Evolutionary conservation across 1,140 invertebrate genomes (phyloP), one percentile per base, ranked within the genome.

Genomic region (Daktulosphaira vitifoliae): DNA sequence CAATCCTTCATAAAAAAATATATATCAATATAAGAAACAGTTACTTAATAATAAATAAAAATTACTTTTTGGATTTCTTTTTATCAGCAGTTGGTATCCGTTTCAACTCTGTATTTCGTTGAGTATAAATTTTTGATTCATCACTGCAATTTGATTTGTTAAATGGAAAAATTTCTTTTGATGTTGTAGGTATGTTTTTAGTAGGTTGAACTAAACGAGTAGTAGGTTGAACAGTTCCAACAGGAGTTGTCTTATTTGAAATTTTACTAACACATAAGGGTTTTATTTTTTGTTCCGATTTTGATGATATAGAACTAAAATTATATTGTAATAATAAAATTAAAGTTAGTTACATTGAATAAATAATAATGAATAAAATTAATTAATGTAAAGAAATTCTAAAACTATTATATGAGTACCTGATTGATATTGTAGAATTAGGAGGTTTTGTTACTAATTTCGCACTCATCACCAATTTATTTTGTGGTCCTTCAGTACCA

Each of bases 381-480:
- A 6, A 33, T 33, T 6, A 33, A 11, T 33, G 11, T 33, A 33
- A 33, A 33, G 11, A 33, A n/a, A n/a, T n/a, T n/a, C n/a, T n/a
- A n/a, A n/a, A 33, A 33, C 5, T 6, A 33, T 6, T 33, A 11
- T 33, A 33, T 33, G 29, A 6, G 49, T 26, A 51, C 48, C 49
- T 53, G 25, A 59, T 49, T 23, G 42, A 51, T 26, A 54, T 48
- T 0, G 59, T 65, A 25, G 66, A 70, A 33, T 65, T 76, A 3
- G 81, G 78, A 11, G 81, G 79, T 72, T 84, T 83, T 0, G 82
- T 84, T 3, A 84, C 82, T n/a, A 85, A 67, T 65, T 84, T 85
- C 2, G 84, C 83, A 52, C 81, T 78, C 74, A 85, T 78, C 2
- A 85, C 78, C 9, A 85, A 80, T 65, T 80, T 77, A 53, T 81